phyloP scores from a whole-genome alignment of 2,797 vertebrate species.

The Cuniculus paca region DNA sequence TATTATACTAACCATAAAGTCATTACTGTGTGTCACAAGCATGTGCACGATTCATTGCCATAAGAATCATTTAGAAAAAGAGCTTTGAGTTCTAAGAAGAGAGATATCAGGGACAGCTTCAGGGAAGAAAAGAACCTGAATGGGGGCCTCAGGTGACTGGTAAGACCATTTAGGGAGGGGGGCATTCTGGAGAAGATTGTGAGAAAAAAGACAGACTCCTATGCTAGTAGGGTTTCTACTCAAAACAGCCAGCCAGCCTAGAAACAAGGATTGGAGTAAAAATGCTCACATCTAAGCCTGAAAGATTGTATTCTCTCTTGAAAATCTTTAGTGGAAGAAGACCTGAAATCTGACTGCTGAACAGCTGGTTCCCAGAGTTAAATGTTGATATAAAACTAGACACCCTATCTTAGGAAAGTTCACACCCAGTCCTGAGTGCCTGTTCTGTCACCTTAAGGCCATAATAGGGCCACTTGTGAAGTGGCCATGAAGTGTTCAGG shows the following conservation, averaged over 20 bases:
- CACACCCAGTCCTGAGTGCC: background rate
- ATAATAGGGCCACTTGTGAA: background rate
- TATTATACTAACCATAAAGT: constrained; percentile 79
- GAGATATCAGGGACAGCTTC: background rate
- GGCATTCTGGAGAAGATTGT: background rate
- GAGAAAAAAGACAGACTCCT: background rate
- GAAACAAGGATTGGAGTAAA: background rate
- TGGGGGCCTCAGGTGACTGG: background rate
- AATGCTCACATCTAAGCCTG: background rate
- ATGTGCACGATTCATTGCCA: background rate
- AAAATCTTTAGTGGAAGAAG: background rate
- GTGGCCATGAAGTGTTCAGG: background rate
- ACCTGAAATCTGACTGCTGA: background rate
- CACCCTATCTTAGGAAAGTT: background rate
- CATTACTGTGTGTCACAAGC: background rate
- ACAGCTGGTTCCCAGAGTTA: background rate
- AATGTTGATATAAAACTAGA: background rate
- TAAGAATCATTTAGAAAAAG: background rate
- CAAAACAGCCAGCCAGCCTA: background rate
- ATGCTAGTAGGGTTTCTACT: background rate
- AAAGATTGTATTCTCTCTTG: background rate
- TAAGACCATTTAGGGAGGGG: background rate
- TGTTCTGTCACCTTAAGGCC: background rate
- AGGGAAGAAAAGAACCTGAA: background rate
- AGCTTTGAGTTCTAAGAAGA: background rate